Conservation (phyloP, 2,797 vertebrate genomes). For the Etheostoma perlongum region DNA sequence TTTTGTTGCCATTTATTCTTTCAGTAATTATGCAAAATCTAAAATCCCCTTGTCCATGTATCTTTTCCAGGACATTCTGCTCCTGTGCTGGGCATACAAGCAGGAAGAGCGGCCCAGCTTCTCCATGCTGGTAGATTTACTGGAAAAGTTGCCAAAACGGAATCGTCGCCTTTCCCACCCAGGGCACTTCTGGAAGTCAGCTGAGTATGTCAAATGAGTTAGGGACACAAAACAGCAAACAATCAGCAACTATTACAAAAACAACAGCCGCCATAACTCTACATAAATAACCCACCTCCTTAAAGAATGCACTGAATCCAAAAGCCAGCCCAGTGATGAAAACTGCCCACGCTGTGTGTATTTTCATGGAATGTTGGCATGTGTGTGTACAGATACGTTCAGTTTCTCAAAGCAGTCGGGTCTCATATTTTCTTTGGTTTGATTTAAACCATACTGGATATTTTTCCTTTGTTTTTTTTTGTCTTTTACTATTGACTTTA, state of each 20-base stretch:
- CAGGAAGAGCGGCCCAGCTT: slow-evolving; percentile 97
- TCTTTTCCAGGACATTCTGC: slow-evolving; percentile 92
- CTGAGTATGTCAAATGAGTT: slow-evolving; percentile 95
- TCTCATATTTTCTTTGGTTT: slow-evolving; percentile 77
- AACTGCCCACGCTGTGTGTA: slow-evolving; percentile 75
- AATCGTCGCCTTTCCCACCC: slow-evolving; percentile 99
- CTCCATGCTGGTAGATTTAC: slow-evolving; percentile 98
- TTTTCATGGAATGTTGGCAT: slow-evolving; percentile 75
- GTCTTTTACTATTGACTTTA: slow-evolving; percentile 70
- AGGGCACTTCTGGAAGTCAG: slow-evolving; percentile 99
- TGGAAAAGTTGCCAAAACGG: slow-evolving; percentile 99
- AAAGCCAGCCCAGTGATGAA: slow-evolving; percentile 78
- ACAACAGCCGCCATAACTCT: slow-evolving; percentile 62
- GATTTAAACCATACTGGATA: slow-evolving; percentile 73
- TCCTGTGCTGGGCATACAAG: slow-evolving; percentile 97
- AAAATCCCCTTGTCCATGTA: not conserved
- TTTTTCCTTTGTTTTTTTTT: slow-evolving; percentile 61
- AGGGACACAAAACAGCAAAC: slow-evolving; percentile 75
- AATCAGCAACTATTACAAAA: slow-evolving; percentile 55
- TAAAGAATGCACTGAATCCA: slow-evolving; percentile 79
- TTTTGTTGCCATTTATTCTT: not conserved
- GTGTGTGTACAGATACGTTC: slow-evolving; percentile 71
- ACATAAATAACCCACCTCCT: slow-evolving; percentile 67
- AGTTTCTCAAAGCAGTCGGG: slow-evolving; percentile 72
- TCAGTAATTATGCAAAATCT: not conserved